Percentiles rank a stretch among this genome's conserved stretches.
Conservation (phyloP, 2,888 invertebrate species). For the Syritta pipiens region DNA sequence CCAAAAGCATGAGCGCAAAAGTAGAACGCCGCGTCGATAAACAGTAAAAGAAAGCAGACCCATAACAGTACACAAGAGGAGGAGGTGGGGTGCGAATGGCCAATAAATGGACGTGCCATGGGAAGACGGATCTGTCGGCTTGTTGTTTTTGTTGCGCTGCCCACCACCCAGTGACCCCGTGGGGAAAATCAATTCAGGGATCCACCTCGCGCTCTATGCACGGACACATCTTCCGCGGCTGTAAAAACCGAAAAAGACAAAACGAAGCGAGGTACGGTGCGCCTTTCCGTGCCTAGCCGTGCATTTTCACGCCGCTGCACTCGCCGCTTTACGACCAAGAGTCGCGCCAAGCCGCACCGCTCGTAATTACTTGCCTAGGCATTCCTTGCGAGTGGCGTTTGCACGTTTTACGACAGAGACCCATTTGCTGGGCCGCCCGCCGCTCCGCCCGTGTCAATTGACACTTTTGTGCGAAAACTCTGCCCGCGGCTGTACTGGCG, state of each 20-base stretch:
- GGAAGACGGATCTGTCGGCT: conserved; percentile 12
- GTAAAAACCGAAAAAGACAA: conserved; percentile 28
- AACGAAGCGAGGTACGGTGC: too few relatives aligned
- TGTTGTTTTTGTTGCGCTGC: not conserved
- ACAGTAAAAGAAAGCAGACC: conserved; percentile 59
- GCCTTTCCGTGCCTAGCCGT: too few relatives aligned
- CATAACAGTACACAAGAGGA: conserved; percentile 30
- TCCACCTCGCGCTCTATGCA: not conserved
- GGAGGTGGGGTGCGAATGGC: conserved; percentile 77
- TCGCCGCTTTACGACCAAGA: too few relatives aligned
- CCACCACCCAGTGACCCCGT: conserved; percentile 30
- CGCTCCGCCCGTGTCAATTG: conserved; percentile 10
- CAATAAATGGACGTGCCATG: conserved; percentile 75
- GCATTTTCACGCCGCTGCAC: too few relatives aligned
- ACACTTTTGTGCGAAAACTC: conserved; percentile 30
- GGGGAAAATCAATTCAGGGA: conserved; percentile 44
- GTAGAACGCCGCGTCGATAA: conserved; percentile 62
- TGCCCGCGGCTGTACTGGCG: conserved; percentile 28
- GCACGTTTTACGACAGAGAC: too few relatives aligned
- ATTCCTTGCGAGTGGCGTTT: conserved; percentile 43
- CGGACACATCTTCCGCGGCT: conserved; percentile 22
- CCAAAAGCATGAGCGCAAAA: conserved; percentile 69
- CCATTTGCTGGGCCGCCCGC: conserved; percentile 1
- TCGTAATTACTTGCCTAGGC: conserved; percentile 11
- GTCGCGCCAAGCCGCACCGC: too few relatives aligned